These are phyloP conservation scores for Anaspis maculata DNA, from an alignment of 2,888 invertebrate species.

Conservation along the genomic window DNA sequence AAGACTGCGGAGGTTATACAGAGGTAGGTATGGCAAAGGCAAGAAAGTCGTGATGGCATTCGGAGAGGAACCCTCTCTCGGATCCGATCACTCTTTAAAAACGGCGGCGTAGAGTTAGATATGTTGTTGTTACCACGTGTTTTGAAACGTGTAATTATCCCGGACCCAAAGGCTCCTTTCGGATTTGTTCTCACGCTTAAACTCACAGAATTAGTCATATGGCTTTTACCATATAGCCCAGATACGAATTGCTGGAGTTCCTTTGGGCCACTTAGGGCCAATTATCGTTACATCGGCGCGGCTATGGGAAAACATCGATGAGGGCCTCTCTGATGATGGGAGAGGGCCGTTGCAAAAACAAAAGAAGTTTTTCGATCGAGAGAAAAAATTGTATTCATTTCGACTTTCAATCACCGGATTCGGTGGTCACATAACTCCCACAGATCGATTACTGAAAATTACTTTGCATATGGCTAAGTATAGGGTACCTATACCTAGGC, in stretches of 20 bases:
- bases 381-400: too few species aligned
- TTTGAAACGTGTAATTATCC: slow-evolving; percentile 38
- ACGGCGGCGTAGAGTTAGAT: slow-evolving; percentile 17
- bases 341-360: too few species aligned
- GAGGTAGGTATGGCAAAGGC: background rate
- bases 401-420: too few species aligned
- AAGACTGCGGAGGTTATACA: too few species aligned
- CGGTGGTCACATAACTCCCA: too few species aligned
- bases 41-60: slow-evolving; percentile 9
- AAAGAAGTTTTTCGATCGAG: too few species aligned
- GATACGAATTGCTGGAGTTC: slow-evolving; percentile 13
- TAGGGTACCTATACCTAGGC: too few species aligned
- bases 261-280: slow-evolving; percentile 16
- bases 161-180: slow-evolving; percentile 34
- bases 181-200: slow-evolving; percentile 39
- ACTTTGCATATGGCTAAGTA: too few species aligned
- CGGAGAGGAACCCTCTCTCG: background rate
- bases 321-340: too few species aligned
- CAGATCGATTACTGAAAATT: too few species aligned
- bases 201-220: slow-evolving; percentile 23
- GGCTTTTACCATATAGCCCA: slow-evolving; percentile 15
- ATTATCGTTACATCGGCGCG: too few species aligned
- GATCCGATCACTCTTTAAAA: slow-evolving; percentile 5
- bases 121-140: slow-evolving; percentile 34
- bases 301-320: too few species aligned